A percentile compares a stretch with the other conserved stretches of the same genome.
Conservation (phyloP, 1,140 invertebrate species). For the Calephelis virginiensis region DNA sequence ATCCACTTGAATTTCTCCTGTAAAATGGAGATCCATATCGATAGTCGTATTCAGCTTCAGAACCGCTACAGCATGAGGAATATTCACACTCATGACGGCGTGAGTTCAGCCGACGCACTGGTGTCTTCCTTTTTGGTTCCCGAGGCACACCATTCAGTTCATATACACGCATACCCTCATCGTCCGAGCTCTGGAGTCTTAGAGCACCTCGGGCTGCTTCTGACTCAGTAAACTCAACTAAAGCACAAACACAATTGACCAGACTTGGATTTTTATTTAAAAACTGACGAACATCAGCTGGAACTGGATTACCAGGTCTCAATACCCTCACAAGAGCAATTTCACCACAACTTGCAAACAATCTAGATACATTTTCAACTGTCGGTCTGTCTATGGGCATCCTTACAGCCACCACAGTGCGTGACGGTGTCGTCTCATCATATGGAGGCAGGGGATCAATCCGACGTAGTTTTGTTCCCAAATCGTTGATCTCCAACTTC, state of each 20-base stretch:
- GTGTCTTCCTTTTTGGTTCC: slow-evolving; percentile 79
- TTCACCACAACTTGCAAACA: slow-evolving; percentile 92
- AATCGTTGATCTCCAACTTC: slow-evolving; percentile 93
- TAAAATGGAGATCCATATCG: slow-evolving; percentile 76
- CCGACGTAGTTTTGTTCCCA: slow-evolving; percentile 93
- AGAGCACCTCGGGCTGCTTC: slow-evolving; percentile 89
- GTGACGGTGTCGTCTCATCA: slow-evolving; percentile 93
- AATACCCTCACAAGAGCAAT: slow-evolving; percentile 92
- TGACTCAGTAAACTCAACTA: slow-evolving; percentile 93
- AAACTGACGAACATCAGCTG: slow-evolving; percentile 92
- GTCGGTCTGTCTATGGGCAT: slow-evolving; percentile 90
- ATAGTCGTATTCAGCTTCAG: slow-evolving; percentile 82
- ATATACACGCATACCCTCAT: slow-evolving; percentile 77
- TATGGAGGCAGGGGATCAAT: slow-evolving; percentile 91
- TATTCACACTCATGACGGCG: slow-evolving; percentile 72
- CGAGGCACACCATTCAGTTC: slow-evolving; percentile 80
- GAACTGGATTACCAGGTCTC: slow-evolving; percentile 91
- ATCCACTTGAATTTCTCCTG: slow-evolving; percentile 80
- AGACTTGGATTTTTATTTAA: slow-evolving; percentile 94
- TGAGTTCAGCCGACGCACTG: slow-evolving; percentile 64
- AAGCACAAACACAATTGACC: slow-evolving; percentile 89
- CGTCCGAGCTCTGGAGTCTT: slow-evolving; percentile 77
- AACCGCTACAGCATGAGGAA: slow-evolving; percentile 84
- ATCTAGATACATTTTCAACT: slow-evolving; percentile 92
- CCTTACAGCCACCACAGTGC: slow-evolving; percentile 92